Percentiles rank a stretch among this genome's conserved stretches.
These are phyloP conservation scores for Rhabdornis inornatus DNA, from an alignment of 2,113 vertebrate genomes.

Conservation along the genomic window DNA sequence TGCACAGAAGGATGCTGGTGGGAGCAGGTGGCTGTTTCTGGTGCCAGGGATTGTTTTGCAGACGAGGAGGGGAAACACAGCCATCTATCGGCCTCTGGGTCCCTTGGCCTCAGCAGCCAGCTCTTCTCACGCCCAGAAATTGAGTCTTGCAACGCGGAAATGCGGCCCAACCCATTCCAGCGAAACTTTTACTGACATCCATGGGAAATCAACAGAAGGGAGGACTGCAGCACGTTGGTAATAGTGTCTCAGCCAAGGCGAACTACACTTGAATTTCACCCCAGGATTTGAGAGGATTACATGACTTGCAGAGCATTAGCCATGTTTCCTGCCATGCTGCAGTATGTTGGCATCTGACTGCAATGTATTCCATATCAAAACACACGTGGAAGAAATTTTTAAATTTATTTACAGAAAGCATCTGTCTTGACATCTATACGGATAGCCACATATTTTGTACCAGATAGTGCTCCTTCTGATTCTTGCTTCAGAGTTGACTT, in stretches of 20 bases:
- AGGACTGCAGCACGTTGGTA: background rate
- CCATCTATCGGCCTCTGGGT: conserved; percentile 43
- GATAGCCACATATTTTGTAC: background rate
- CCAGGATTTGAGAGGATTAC: background rate
- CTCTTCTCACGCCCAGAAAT: rapidly evolving
- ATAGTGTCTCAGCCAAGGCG: background rate
- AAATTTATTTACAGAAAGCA: background rate
- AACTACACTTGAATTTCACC: background rate
- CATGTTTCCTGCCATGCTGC: rapidly evolving
- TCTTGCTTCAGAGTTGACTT: background rate
- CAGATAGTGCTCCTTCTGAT: background rate
- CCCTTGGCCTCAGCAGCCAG: rapidly evolving
- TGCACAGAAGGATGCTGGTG: background rate
- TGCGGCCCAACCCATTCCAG: background rate
- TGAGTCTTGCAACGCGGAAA: background rate
- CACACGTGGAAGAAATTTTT: background rate
- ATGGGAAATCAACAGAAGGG: background rate
- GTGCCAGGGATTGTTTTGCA: rapidly evolving
- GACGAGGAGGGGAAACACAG: background rate
- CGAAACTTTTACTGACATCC: background rate
- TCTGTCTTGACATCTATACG: background rate
- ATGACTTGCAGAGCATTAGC: background rate
- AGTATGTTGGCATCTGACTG: background rate
- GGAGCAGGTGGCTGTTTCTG: background rate
- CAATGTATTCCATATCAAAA: background rate